These are phyloP conservation scores for Bellardia pandia DNA, from an alignment of 2,888 invertebrate species.

Conservation along the genomic window DNA sequence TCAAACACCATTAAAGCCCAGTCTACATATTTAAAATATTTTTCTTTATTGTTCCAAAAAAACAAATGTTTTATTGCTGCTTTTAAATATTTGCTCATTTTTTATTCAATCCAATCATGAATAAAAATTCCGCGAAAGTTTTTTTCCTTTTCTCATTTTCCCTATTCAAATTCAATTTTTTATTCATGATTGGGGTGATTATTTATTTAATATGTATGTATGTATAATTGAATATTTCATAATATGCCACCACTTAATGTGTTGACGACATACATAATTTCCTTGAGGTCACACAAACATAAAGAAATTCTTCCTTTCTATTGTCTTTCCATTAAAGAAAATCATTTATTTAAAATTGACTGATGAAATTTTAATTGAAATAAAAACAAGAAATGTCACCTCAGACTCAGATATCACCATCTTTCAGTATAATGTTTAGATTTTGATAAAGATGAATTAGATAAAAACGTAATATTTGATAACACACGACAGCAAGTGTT, in stretches of 20 bases:
- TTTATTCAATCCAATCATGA: too few relatives aligned
- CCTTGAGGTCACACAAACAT: not conserved
- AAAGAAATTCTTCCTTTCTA: not conserved
- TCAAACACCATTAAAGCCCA: too few relatives aligned
- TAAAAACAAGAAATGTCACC: not conserved
- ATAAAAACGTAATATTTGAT: not conserved
- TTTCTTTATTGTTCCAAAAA: not conserved
- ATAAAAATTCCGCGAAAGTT: too few relatives aligned
- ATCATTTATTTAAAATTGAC: constrained; percentile 3
- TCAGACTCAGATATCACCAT: not conserved
- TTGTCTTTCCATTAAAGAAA: not conserved
- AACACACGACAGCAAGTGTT: not conserved
- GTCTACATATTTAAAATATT: not conserved
- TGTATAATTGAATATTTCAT: not conserved
- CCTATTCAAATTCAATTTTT: too few relatives aligned
- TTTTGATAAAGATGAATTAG: not conserved
- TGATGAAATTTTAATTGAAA: not conserved
- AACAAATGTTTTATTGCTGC: too few relatives aligned
- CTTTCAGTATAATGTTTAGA: not conserved
- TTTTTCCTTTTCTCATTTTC: too few relatives aligned
- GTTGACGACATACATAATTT: not conserved
- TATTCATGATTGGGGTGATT: too few relatives aligned
- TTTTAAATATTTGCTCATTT: too few relatives aligned
- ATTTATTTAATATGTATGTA: not conserved
- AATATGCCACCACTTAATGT: not conserved